A percentile compares a stretch with the other conserved stretches of the same genome.
phyloP scores from a whole-genome alignment of 2,888 invertebrate species.

The Keiferia lycopersicella region DNA sequence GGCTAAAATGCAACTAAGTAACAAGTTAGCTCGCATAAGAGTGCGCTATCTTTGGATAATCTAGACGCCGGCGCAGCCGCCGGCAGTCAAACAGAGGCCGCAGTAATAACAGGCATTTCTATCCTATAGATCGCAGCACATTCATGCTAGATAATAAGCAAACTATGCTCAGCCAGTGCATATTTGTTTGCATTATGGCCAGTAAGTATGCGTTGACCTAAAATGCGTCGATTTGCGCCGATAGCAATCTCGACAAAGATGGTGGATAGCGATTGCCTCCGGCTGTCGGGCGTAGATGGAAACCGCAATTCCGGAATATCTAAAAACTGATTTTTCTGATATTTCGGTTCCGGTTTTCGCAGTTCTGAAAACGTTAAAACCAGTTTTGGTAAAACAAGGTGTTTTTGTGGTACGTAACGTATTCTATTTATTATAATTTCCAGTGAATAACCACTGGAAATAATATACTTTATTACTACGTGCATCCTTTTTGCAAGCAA shows the following conservation, averaged over 20 bases:
- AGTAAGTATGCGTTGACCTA: slow-evolving; percentile 12
- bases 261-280: background rate
- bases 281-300: background rate
- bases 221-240: background rate
- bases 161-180: background rate
- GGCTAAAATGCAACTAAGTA: slow-evolving; percentile 3
- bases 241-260: slow-evolving; percentile 4
- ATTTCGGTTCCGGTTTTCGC: too few relatives aligned
- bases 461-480: too few relatives aligned
- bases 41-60: slow-evolving; percentile 5
- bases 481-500: too few relatives aligned
- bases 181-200: slow-evolving; percentile 9
- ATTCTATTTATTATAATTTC: too few relatives aligned
- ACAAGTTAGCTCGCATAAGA: slow-evolving; percentile 10
- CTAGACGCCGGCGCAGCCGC: background rate
- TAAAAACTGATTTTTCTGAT: too few relatives aligned
- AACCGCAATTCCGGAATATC: too few relatives aligned
- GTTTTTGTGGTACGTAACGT: too few relatives aligned
- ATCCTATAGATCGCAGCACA: slow-evolving; percentile 8
- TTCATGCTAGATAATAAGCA: background rate
- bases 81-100: slow-evolving; percentile 9
- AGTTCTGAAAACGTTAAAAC: too few relatives aligned
- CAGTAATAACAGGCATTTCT: background rate
- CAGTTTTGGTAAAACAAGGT: too few relatives aligned
- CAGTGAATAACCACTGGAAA: too few relatives aligned